Base-by-base conservation (phyloP, 1,140 invertebrate genomes). In the Caenorhabditis latens region DNA sequence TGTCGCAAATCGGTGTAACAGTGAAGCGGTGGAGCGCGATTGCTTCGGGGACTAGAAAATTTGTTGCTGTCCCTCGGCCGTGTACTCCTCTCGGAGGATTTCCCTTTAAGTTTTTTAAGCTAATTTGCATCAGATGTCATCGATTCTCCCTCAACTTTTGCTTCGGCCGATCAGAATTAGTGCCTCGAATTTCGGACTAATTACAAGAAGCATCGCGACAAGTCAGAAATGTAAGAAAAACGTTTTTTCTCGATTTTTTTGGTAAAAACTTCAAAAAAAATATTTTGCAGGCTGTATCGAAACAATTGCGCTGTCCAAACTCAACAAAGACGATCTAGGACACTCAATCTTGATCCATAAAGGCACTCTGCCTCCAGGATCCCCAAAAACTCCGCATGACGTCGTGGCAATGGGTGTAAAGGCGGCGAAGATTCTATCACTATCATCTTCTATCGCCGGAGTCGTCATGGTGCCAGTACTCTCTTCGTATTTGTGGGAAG, bases 401-500 rank as follows among this genome's bases (percentile, higher is more conserved):
- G 53, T 85, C 9, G 42, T 88, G 9, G 85, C 83, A 19, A 85
- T 32, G 43, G 87, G 46, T n/a, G 87, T 88, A 1, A 46, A 58
- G 32, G 83, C 16, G 48, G 87, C 87, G 4, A 88, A 88, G 87
- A 63, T 88, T 32, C 32, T 88, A 14, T 88, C 87, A 24, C 50
- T 88, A 9, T 84, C 87, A 14, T 88, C 87, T 6, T 88, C 87
- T 19, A 19, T 84, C 3, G 87, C 87, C 8, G 87, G 87, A 48
- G 83, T 48, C 6, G 84, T 88, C 4, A 88, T 88, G 87, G 87
- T 88, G 21, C 87, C 87, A 0, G 87, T 88, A 19, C 48, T 88
- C 4, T 88, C 87, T 6, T 79, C 61, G 8, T 88, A 88, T 82
- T 53, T 88, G 16, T 88, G 87, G 87, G 87, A 88, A 40, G 87